Base-by-base conservation (phyloP, 2,797 vertebrate genomes). In the Etheostoma nigrum region DNA sequence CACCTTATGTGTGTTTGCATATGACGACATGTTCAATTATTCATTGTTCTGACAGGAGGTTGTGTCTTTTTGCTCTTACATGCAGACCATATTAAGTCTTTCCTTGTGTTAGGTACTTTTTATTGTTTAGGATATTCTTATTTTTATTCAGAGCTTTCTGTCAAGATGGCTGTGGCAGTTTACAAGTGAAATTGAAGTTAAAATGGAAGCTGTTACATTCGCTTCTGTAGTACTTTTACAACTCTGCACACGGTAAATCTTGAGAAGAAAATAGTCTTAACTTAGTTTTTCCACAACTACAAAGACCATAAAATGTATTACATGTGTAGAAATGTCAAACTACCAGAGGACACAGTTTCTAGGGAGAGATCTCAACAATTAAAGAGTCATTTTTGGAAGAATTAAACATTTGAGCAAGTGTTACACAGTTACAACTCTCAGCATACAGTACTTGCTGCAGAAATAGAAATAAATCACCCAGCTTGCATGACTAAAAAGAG, bases 341-440 rank as follows among this genome's bases (percentile, higher is more conserved):
- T 15, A 49, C 1, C 21, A 30, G 30, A 53, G 4, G 54, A 65
- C 4, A 12, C 23, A 51, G 6, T 58, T 63, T 71, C 21, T n/a
- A 12, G 30, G 16, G 54, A 66, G 15, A 70, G 18, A 69, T 67
- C 3, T 59, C 30, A 4, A 47, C 40, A 18, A 18, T 62, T 18
- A 36, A 44, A 47, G 14, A 47, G n/a, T n/a, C 5, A 40, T 49
- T 64, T 54, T 25, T 33, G 2, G 11, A 58, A 16, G n/a, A 60
- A 53, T 65, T 33, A 1, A 36, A 30, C 48, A 53, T 57, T 10
- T 61, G 25, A 61, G 14, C 2, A 49, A 42, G 33, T 45, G 42
- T 64, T 70, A 40, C 49, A 25, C 44, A 54, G 49, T 75, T 66
- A 49, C 63, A 78, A 64, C 11, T 60, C 4, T 76, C 36, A 40